phyloP scores from a whole-genome alignment of 2,888 invertebrate species.

The Hoplodrina blanda region DNA sequence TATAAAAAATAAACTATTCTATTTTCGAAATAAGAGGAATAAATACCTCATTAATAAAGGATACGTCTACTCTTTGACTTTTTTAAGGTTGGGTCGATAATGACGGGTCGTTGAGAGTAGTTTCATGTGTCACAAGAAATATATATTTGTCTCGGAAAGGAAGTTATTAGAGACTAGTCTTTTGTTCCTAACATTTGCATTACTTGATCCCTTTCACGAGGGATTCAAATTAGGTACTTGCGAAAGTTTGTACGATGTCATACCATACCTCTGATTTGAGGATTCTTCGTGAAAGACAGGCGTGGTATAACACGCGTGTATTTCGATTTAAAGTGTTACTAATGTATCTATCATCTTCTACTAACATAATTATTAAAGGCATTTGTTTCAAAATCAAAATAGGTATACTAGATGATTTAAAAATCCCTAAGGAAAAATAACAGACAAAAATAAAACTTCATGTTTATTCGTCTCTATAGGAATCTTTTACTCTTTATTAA shows the following conservation, averaged over 20 bases:
- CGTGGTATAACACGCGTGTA: background rate
- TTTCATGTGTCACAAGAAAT: constrained; percentile 12
- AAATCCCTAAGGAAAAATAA: too few relatives aligned
- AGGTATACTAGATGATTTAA: too few relatives aligned
- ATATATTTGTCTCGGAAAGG: background rate
- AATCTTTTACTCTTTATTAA: background rate
- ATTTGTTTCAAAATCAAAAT: too few relatives aligned
- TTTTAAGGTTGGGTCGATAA: background rate
- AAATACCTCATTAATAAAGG: background rate
- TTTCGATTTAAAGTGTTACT: too few relatives aligned
- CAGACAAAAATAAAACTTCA: background rate
- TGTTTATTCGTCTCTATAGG: background rate
- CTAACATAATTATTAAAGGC: too few relatives aligned
- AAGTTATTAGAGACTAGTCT: background rate
- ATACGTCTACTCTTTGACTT: background rate
- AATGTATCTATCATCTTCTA: too few relatives aligned
- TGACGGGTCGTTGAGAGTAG: background rate
- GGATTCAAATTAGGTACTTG: too few relatives aligned
- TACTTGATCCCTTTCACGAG: background rate
- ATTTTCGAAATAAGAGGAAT: too few relatives aligned
- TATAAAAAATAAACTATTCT: too few relatives aligned
- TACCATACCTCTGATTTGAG: too few relatives aligned
- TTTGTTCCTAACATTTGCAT: background rate
- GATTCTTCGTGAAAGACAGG: background rate
- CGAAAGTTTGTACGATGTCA: background rate